These are phyloP conservation scores for Dicyema japonicum DNA, from an alignment of 1,140 invertebrate genomes.

Conservation along the genomic window DNA sequence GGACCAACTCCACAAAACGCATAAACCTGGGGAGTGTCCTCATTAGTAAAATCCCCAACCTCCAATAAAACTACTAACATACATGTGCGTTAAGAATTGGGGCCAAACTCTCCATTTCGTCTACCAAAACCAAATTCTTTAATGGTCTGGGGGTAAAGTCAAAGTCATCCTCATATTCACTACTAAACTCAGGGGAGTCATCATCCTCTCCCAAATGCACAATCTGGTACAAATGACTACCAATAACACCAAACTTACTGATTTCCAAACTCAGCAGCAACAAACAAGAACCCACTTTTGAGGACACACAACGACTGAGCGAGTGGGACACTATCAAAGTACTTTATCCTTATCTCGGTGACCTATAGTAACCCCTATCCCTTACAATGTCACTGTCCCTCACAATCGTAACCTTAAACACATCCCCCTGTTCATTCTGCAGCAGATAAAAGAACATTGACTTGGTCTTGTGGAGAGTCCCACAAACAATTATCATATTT, in stretches of 20 bases:
- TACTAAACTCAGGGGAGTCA: constrained; percentile 92
- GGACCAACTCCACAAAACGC: constrained; percentile 72
- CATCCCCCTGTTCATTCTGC: constrained; percentile 41
- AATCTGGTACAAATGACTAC: constrained; percentile 81
- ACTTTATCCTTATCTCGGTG: constrained; percentile 88
- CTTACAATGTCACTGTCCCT: constrained; percentile 63
- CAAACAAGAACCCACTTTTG: constrained; percentile 90
- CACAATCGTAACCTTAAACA: constrained; percentile 41
- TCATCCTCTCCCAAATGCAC: constrained; percentile 92
- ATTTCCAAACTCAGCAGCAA: constrained; percentile 94
- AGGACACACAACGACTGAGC: constrained; percentile 77
- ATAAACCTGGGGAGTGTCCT: constrained; percentile 91
- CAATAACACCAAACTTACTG: constrained; percentile 72
- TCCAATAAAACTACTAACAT: constrained; percentile 6
- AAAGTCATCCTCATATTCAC: constrained; percentile 91
- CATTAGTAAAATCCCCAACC: constrained; percentile 39
- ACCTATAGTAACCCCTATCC: constrained; percentile 20
- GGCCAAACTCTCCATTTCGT: constrained; percentile 79
- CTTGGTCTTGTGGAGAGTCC: constrained; percentile 92
- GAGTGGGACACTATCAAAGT: constrained; percentile 92
- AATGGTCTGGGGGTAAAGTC: constrained; percentile 76
- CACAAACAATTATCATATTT: constrained; percentile 95
- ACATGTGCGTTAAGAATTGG: constrained; percentile 60
- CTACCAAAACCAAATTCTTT: constrained; percentile 75
- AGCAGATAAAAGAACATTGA: constrained; percentile 44